Percentiles rank a stretch among this genome's conserved stretches.
Conservation (phyloP, 2,888 invertebrate genomes). For the Lumbricus terrestris region DNA sequence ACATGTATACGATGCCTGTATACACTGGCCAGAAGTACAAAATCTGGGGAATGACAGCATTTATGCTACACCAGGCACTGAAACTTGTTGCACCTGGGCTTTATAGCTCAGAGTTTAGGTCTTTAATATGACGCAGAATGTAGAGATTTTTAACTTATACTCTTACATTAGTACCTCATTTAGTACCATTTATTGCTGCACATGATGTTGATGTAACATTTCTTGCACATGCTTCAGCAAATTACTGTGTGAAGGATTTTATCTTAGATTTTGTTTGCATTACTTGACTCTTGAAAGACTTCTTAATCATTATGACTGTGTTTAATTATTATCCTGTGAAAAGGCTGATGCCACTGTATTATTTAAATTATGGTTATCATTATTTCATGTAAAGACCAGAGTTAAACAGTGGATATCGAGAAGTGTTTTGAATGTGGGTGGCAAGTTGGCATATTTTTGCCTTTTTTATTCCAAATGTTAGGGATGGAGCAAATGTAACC, state of each 20-base stretch:
- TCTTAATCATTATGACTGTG: background rate
- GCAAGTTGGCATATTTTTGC: no score
- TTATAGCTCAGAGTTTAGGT: constrained; percentile 38
- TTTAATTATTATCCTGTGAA: no score
- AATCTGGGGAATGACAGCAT: constrained; percentile 60
- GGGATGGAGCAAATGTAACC: no score
- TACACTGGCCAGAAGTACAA: constrained; percentile 30
- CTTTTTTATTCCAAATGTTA: no score
- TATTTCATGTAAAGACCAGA: background rate
- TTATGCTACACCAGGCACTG: constrained; percentile 52
- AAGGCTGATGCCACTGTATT: background rate
- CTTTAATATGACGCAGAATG: background rate
- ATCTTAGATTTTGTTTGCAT: background rate
- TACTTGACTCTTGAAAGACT: background rate
- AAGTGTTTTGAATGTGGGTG: no score
- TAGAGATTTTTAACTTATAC: background rate
- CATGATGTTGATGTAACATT: background rate
- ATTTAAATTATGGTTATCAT: background rate
- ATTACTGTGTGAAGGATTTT: background rate
- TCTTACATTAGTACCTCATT: background rate
- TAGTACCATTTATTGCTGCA: no score
- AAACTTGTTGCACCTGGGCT: constrained; percentile 48
- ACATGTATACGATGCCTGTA: constrained; percentile 31
- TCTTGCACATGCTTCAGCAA: background rate
- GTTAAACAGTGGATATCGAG: background rate